These are phyloP conservation scores for Eupristina koningsbergeri DNA, from an alignment of 1,140 invertebrate genomes.

Conservation along the genomic window DNA sequence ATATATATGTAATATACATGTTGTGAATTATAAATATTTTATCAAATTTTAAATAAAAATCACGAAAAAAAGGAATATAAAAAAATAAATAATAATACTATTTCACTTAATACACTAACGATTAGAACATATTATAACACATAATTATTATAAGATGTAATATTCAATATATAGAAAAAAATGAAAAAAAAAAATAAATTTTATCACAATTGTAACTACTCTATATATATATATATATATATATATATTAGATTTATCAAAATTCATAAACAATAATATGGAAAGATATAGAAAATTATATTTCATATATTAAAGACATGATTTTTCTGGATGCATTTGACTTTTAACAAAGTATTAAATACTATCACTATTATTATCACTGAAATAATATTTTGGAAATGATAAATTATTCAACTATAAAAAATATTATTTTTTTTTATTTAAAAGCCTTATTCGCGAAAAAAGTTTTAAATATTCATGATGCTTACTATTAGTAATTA, in stretches of 20 bases:
- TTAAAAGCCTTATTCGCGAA: background rate
- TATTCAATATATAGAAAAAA: background rate
- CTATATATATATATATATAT: too few relatives aligned
- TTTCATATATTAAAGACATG: background rate
- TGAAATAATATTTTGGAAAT: background rate
- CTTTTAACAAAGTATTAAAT: background rate
- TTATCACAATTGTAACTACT: background rate
- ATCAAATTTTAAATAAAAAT: background rate
- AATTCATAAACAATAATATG: background rate
- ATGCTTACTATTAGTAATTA: background rate
- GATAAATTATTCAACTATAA: background rate
- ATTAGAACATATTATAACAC: background rate
- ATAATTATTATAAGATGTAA: background rate
- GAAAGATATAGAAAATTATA: background rate
- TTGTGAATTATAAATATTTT: too few relatives aligned
- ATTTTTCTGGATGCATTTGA: background rate
- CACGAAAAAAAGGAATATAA: too few relatives aligned
- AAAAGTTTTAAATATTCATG: slow-evolving; percentile 22
- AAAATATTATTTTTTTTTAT: too few relatives aligned
- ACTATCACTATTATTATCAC: too few relatives aligned
- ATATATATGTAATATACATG: too few relatives aligned
- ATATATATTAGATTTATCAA: background rate
- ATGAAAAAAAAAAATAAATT: background rate
- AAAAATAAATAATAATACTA: background rate
- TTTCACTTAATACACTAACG: background rate